A percentile compares a stretch with the other conserved stretches of the same genome.
Evolutionary conservation across 2,797 vertebrate species (phyloP).

Genomic region (Myripristis murdjan): DNA sequence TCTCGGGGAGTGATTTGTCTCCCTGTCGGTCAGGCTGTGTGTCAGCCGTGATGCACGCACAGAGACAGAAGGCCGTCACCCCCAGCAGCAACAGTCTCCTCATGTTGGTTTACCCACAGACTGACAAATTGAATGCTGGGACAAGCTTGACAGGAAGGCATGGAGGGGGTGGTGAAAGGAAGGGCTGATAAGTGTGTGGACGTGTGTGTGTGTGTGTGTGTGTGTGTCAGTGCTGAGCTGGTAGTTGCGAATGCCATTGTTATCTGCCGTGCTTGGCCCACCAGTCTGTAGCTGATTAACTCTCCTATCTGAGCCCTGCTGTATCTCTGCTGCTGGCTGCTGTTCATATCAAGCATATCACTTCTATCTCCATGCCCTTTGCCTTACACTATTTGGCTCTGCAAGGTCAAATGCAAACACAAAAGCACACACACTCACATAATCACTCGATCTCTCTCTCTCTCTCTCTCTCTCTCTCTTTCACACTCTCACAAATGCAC

Average conservation of each 20-base stretch:
- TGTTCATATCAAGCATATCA: constrained; percentile 57
- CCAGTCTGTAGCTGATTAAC: constrained; percentile 77
- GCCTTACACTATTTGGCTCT: constrained; percentile 20
- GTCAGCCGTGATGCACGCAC: constrained; percentile 24
- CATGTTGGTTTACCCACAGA: constrained; percentile 59
- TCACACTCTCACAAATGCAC: background rate
- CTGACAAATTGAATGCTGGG: constrained; percentile 30
- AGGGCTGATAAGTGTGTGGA: constrained; percentile 14
- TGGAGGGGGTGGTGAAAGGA: constrained; percentile 42
- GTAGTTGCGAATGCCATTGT: constrained; percentile 47
- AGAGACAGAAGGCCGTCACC: constrained; percentile 46
- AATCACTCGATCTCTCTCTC: background rate
- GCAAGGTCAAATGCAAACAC: constrained; percentile 57
- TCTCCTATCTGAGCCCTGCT: constrained; percentile 61
- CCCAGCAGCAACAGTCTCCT: constrained; percentile 54
- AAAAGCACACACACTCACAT: background rate
- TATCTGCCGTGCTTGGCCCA: constrained; percentile 60
- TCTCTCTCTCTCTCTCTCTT: too few species aligned
- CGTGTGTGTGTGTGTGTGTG: constrained; percentile 10
- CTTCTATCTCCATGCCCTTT: constrained; percentile 66
- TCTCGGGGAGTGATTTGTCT: constrained; percentile 51
- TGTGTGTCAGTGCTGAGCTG: constrained; percentile 34
- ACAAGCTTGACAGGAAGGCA: constrained; percentile 20
- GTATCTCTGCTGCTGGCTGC: constrained; percentile 66
- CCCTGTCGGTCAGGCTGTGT: constrained; percentile 2